phyloP scores from a whole-genome alignment of 2,113 vertebrate species.

The Emydocephalus ijimae region DNA sequence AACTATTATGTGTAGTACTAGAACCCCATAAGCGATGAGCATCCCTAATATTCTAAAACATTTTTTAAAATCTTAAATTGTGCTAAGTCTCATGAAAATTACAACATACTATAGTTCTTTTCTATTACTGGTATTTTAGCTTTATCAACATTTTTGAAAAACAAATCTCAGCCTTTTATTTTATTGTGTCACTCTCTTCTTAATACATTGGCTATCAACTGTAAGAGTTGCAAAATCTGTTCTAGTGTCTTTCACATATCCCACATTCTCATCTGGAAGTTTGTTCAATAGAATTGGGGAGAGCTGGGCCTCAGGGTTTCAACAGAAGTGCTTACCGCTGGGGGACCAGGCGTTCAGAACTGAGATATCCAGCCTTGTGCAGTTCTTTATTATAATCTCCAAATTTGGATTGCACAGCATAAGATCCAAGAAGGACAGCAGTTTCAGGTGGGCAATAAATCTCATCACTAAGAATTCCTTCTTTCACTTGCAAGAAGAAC shows the following conservation, averaged over 20 bases:
- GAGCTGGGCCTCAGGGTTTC: neutral
- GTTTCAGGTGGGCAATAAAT: conserved; percentile 96
- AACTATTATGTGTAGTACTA: neutral
- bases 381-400: conserved; percentile 87
- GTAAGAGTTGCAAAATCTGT: neutral
- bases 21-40: neutral
- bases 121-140: neutral
- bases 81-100: neutral
- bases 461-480: conserved; percentile 87
- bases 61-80: neutral
- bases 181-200: neutral
- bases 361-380: conserved; percentile 87
- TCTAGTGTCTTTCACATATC: neutral
- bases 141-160: neutral
- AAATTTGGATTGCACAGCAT: conserved; percentile 93
- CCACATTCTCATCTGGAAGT: neutral
- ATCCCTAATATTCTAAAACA: neutral
- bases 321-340: conserved; percentile 76
- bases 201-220: neutral
- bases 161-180: neutral
- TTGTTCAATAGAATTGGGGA: neutral
- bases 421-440: conserved; percentile 91
- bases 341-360: conserved; percentile 85
- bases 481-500: conserved; percentile 96
- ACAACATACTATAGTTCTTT: neutral